Evolutionary conservation across 1,140 invertebrate species (phyloP).

Genomic region (Pseudachorutes palmiensis): DNA sequence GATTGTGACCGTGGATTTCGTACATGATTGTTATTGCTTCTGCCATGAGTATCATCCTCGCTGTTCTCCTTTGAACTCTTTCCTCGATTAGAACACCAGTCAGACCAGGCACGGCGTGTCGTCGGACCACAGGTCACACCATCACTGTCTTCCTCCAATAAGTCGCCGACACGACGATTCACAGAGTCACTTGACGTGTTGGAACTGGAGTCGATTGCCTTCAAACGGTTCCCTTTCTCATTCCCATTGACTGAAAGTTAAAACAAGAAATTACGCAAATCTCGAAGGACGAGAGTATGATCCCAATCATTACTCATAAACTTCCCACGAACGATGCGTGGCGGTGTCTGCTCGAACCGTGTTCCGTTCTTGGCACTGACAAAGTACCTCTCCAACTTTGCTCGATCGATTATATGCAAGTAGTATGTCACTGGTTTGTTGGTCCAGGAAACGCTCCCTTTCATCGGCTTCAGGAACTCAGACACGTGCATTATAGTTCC

Average conservation of each 20-base stretch:
- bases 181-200: constrained; percentile 41
- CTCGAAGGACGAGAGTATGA: too few species aligned
- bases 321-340: constrained; percentile 42
- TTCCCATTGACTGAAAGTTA: constrained; percentile 25
- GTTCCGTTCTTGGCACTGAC: constrained; percentile 59
- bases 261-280: background rate
- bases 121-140: constrained; percentile 54
- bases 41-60: constrained; percentile 30
- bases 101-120: constrained; percentile 62
- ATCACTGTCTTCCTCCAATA: constrained; percentile 35
- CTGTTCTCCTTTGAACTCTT: constrained; percentile 45
- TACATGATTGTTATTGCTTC: constrained; percentile 7
- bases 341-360: constrained; percentile 20
- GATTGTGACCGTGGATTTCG: constrained; percentile 18
- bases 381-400: constrained; percentile 92
- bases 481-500: constrained; percentile 97
- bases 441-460: constrained; percentile 96
- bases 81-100: constrained; percentile 49
- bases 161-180: constrained; percentile 21
- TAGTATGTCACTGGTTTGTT: constrained; percentile 96
- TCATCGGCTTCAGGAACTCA: constrained; percentile 77
- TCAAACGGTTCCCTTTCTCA: constrained; percentile 24
- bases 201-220: constrained; percentile 38
- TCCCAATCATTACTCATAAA: constrained; percentile 72
- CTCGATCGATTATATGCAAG: constrained; percentile 91